Evolutionary conservation across 2,888 invertebrate genomes (phyloP), one percentile per base, ranked within the genome.

Genomic region (Portevinia maculata): DNA sequence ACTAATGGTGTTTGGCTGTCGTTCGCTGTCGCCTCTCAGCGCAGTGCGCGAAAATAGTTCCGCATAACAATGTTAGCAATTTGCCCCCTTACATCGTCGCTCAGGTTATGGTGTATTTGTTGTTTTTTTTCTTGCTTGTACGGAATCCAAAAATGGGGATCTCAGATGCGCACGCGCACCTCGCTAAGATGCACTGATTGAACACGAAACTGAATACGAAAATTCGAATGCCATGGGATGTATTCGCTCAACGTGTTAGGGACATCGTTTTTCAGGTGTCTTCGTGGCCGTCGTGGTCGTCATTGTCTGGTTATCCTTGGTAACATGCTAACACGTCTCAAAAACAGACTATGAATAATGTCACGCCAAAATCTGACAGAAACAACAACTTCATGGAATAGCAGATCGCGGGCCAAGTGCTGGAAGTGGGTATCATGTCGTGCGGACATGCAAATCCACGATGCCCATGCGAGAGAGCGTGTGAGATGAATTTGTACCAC

Each of bases 281-380:
- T 55, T 53, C 44, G 37, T 19, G 11, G 32, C 19, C 4, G 24
- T 52, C 44, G 19, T 44, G 19, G 44, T 19, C 59, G 39, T 59
- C 39, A 21, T n/a, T 21, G 34, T 67, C 28, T 50, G 32, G 46
- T 57, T 79, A 70, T 67, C 69, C 71, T 75, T 78, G 65, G 60
- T 53, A 62, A 78, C 83, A 78, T 78, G 78, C 71, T 83, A 78
- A 83, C 78, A 83, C 83, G 78, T 83, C 78, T 78, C 71, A 83
- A 78, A 83, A 83, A 71, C 48, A 73, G 78, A 83, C 78, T 83
- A 78, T 83, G 83, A 83, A 83, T 83, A 83, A 83, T 83, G 83
- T 83, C 83, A 78, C 78, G 78, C 83, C 78, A 83, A 73, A 78
- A 83, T 76, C 59, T 81, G 81, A 81, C 81, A 76, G 64, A 52